Evolutionary conservation across 1,140 invertebrate species (phyloP), one percentile per base, ranked within the genome.

Genomic region (Aphidius gifuensis): DNA sequence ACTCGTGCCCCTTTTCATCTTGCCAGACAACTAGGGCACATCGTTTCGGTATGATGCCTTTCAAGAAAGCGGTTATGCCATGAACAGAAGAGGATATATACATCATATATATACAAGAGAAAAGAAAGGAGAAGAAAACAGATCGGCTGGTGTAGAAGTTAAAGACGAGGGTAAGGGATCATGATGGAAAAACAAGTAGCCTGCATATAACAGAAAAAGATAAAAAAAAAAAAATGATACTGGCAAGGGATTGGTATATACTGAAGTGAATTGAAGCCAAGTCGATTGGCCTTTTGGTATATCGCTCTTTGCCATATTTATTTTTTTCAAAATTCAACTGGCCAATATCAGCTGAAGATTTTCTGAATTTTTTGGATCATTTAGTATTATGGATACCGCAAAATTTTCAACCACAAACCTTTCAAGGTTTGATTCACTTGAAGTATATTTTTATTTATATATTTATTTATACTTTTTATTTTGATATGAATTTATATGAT

Each of bases 1-100:
- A 32, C 56, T 61, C 45, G 23, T 32, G 4, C 23, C 23, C 16
- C 61, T 55, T 62, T 62, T 62, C 61, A 62, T 62, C 61, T 32
- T 32, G 56, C 47, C 60, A 66, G 58, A 65, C 55, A 54, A 62
- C 53, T 21, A 44, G 48, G 58, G 44, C n/a, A 53, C 45, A 39
- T 6, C 40, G 23, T 61, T 61, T 38, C 40, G 50, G 43, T 48
- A 49, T 44, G 44, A 44, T 49, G 60, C 53, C 60, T 46, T 23
- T 9, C 47, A 58, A 62, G 47, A 45, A 62, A 47, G 54, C 43
- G 23, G 23, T 7, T 56, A 50, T 43, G 61, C 55, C 54, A 49
- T 47, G 16, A 58, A 51, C 16, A 57, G 61, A 56, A 57, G 56
- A 40, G 56, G 56, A 51, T 50, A 59, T 59, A 59, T 47, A 16